Base-by-base conservation (phyloP, 2,113 vertebrate genomes). In the Carassius gibelio region DNA sequence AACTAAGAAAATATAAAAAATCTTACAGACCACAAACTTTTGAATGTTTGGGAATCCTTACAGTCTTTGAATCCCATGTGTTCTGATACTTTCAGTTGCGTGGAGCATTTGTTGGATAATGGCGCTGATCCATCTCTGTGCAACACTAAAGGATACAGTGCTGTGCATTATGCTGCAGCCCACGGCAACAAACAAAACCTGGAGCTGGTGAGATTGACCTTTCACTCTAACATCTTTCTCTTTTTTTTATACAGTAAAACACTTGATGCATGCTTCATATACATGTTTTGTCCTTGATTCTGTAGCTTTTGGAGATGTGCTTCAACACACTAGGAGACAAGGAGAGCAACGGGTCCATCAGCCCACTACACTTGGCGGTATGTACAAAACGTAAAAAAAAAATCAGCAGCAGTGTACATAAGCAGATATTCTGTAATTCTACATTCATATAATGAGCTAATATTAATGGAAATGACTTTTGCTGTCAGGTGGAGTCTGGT, bases 181-280 rank as follows among this genome's bases (percentile, higher is more conserved):
- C 96, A 96, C 0, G 97, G 97, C 90, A 98, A 98, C 94, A 96
- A 96, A 92, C 97, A 98, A 93, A 97, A 97, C 94, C 95, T 99
- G 0, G 97, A 99, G 89, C 94, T 99, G 96, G 98, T 99, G 91
- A 84, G 96, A 84, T 1, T 52, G 7, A 36, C 48, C 59, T 42
- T 48, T 26, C 34, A 57, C 75, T 26, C 48, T n/a, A n/a, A 3
- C 14, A 4, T 62, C 15, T 69, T 45, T 50, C 2, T 55, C 0
- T 11, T 3, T 8, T 11, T 11, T 48, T 11, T 71, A 26, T n/a
- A 69, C 13, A 57, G 15, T 38, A 9, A 21, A 55, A 52, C 10
- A 0, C 4, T 21, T 84, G 0, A 9, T 38, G 3, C 34, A 45
- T 17, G 14, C 30, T 11, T 48, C 45, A 48, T 48, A 48, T 38